Evolutionary conservation across 2,113 vertebrate genomes (phyloP), one percentile per base, ranked within the genome.

Genomic region (Onychostruthus taczanowskii): DNA sequence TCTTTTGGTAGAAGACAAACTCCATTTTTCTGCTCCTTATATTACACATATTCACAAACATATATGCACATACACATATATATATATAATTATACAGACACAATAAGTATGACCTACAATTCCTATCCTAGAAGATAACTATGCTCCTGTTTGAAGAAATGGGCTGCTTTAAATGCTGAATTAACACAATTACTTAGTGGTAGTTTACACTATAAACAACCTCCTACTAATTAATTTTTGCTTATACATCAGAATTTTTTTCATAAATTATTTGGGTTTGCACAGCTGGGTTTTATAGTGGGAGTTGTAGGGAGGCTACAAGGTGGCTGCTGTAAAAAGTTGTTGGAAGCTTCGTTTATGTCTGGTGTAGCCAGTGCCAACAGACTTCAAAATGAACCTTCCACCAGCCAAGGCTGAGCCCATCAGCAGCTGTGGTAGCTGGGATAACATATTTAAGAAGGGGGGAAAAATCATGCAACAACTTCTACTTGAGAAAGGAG

Each of bases 401-500:
- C 22, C 35, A 33, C 27, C 0, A 1, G 11, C 8, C 11, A n/a
- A n/a, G n/a, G 4, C 10, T 24, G 18, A 73, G 15, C 21, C 30
- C 39, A 53, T 61, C 15, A 73, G 13, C 4, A 19, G 8, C 11
- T 16, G 6, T 31, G 17, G 24, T 35, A 31, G 24, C 39, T 73
- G 8, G 30, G 39, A 47, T 35, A 67, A 23, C 2, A 24, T 18
- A 58, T 26, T 58, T 39, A 39, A 26, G 37, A 50, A 50, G 6
- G 4, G 2, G 2, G 1, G 7, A 21, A 37, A 44, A 35, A 27
- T 7, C 1, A 20, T 18, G 7, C 6, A 21, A 10, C 4, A n/a
- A 39, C 24, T 66, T 59, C 26, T 61, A 6, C 30, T 27, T 1
- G 47, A 41, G 26, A 53, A 52, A 52, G 55, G 26, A n/a, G 9